These are phyloP conservation scores for Lepidocolaptes lacrymiger DNA, from an alignment of 2,797 vertebrate genomes.

Conservation along the genomic window DNA sequence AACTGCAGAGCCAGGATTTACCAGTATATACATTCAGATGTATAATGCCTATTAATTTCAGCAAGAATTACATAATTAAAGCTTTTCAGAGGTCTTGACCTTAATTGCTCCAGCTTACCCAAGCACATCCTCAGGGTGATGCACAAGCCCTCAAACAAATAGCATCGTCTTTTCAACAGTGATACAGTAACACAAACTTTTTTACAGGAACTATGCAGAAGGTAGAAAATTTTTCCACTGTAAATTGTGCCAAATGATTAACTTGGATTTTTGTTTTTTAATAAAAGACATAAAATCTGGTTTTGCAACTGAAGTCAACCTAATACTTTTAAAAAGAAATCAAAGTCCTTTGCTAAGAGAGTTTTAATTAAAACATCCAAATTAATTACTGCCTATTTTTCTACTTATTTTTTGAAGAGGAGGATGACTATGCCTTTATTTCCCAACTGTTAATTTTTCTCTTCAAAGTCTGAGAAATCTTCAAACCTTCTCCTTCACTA, in stretches of 20 bases:
- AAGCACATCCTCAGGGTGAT: background rate
- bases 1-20: background rate
- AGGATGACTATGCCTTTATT: background rate
- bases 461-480: background rate
- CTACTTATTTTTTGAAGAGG: background rate
- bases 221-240: background rate
- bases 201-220: background rate
- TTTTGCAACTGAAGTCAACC: background rate
- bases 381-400: background rate
- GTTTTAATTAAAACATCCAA: background rate
- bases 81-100: background rate
- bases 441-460: background rate
- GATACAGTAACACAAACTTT: background rate
- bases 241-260: background rate
- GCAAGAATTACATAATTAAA: background rate
- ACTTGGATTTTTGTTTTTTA: background rate
- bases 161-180: background rate
- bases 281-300: background rate
- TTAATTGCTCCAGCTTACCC: background rate
- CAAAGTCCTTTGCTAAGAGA: background rate
- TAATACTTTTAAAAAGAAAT: background rate
- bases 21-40: background rate
- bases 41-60: background rate
- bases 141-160: background rate
- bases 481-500: background rate